Evolutionary conservation across 2,888 invertebrate genomes (phyloP), one percentile per base, ranked within the genome.

Genomic region (Timandra comae): DNA sequence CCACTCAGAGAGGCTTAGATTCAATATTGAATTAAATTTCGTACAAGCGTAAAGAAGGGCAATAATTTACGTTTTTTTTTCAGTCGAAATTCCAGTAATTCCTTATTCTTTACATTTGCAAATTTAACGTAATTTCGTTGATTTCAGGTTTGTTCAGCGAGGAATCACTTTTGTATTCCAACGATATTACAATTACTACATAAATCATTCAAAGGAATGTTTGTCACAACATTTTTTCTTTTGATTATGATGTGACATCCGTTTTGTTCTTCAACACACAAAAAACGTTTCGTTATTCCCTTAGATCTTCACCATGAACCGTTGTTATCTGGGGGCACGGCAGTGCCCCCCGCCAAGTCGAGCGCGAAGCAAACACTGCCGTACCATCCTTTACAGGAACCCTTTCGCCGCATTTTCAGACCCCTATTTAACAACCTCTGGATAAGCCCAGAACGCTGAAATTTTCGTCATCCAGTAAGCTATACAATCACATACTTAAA

Each of bases 71-170:
- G 46, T 49, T 51, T 50, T 46, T 43, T 53, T 55, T 52, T 56
- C 46, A 36, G 43, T 20, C 51, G 45, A 44, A 43, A 47, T 45
- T 47, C 45, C 41, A 45, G 16, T 5, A 16, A 50, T 50, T 54
- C 43, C 46, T 56, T 47, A 51, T 52, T 39, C 45, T 34, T 38
- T 38, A 44, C 54, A 44, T 56, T 59, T 52, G 52, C 57, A n/a
- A n/a, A 58, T 66, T 64, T 59, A 62, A 56, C 56, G 52, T 63
- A 64, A 73, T 63, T 69, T 63, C 52, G 24, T 11, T 70, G 67
- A 73, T 71, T 67, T 63, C 51, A 58, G 60, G 67, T 63, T 39
- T 57, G n/a, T 50, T 52, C 46, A 50, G 52, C 49, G 55, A 57
- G 56, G 47, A 52, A 60, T 58, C 62, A 49, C 52, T 46, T 60